phyloP scores from a whole-genome alignment of 2,113 vertebrate genomes.

The Taxidea taxus region DNA sequence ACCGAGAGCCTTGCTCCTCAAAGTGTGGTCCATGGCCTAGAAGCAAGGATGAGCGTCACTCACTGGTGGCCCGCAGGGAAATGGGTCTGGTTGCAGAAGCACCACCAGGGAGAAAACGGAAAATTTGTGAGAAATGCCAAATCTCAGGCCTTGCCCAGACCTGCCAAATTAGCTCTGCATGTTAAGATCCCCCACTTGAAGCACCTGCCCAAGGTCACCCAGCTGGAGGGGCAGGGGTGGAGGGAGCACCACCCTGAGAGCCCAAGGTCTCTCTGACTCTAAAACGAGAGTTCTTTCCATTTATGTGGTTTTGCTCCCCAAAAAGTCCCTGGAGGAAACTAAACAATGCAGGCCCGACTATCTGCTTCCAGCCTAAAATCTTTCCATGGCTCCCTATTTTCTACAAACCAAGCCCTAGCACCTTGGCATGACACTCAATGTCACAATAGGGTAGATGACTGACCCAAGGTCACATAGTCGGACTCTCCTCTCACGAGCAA shows the following conservation, averaged over 20 bases:
- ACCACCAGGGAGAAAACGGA: background rate
- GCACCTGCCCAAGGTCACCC: background rate
- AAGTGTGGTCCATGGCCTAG: background rate
- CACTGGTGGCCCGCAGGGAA: accelerated
- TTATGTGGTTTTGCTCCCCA: accelerated
- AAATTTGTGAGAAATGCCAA: background rate
- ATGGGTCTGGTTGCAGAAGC: background rate
- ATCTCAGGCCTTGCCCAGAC: too few relatives aligned
- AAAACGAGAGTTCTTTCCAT: background rate
- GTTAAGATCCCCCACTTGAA: background rate
- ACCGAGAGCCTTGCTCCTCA: background rate
- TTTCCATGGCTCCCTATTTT: background rate
- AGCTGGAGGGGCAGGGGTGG: background rate
- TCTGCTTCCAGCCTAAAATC: background rate
- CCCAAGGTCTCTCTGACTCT: background rate
- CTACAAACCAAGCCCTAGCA: background rate
- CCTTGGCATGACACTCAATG: background rate
- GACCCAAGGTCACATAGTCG: background rate
- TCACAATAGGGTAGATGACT: background rate
- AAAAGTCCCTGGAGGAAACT: background rate
- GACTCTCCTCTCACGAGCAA: background rate
- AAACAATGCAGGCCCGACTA: background rate
- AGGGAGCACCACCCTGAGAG: background rate
- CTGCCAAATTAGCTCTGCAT: background rate
- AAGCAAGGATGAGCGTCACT: background rate